Evolutionary conservation across 2,113 vertebrate species (phyloP).

Genomic region (Mellivora capensis): DNA sequence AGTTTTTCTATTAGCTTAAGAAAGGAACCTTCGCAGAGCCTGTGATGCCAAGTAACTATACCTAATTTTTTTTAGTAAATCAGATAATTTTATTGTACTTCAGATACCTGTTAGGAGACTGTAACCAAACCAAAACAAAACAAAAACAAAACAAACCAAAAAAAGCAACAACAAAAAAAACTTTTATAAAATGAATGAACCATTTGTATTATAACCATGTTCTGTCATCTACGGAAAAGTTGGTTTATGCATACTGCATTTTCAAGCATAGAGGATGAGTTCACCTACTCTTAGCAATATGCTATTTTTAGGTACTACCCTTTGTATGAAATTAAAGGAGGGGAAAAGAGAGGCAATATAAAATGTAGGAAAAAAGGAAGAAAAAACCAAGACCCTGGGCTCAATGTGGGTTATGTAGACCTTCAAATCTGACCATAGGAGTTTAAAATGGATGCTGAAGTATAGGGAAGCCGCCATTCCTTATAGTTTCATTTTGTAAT

Average conservation of each 20-base stretch:
- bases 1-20: constrained; percentile 26
- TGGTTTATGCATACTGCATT: background rate
- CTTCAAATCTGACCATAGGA: background rate
- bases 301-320: background rate
- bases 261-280: background rate
- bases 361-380: background rate
- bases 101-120: background rate
- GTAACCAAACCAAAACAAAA: background rate
- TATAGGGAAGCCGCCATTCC: background rate
- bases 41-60: background rate
- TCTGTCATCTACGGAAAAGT: background rate
- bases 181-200: background rate
- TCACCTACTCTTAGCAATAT: background rate
- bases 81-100: background rate
- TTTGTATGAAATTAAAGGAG: background rate
- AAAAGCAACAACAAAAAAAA: background rate
- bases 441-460: constrained; percentile 4
- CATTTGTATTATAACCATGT: background rate
- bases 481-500: background rate
- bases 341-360: background rate
- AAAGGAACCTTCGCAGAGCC: background rate
- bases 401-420: background rate
- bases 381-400: background rate
- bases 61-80: constrained; percentile 3
- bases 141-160: too few relatives aligned